Evolutionary conservation across 2,888 invertebrate species (phyloP), one percentile per base, ranked within the genome.

Genomic region (Pilophorus perplexus): DNA sequence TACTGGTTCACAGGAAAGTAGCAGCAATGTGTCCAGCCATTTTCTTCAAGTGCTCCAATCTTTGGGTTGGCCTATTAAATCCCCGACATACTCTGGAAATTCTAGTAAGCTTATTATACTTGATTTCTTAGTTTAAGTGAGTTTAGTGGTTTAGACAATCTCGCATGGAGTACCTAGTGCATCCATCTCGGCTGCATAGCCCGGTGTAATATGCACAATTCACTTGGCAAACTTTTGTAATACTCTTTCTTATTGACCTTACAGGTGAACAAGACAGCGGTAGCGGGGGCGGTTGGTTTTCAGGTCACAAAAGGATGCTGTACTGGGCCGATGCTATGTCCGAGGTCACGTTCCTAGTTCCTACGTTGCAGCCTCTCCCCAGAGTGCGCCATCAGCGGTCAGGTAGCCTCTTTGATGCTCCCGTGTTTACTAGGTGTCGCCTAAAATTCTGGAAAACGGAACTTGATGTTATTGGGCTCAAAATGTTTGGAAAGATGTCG

Each of bases 261-360:
- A 1, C 18, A 64, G 64, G 38, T 12, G 64, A 65, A 12, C n/a
- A 8, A 16, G 66, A 66, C 23, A 46, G 14, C 8, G 66, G 66
- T 10, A 66, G 66, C 71, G 85, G 87, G 12, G 90, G 89, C 46
- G 79, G 85, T 70, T 77, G 86, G 59, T 95, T 90, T 75, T 92
- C 93, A 77, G 95, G 94, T 0, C 84, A 86, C 64, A 85, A 87
- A 66, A 87, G 89, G 77, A 87, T 94, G 2, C 80, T 97, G 1
- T 97, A 96, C 78, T 97, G 96, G 96, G 90, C 95, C 1, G 96
- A 97, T 78, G 90, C 93, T 0, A 88, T 88, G 54, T 89, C 92
- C 2, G 98, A 99, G 80, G 86, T 98, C 64, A 94, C 96, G 1
- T 96, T 98, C 79, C 86, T 98, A 16, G 90, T 97, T 60, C 97